A percentile compares a stretch with the other conserved stretches of the same genome.
Conservation (phyloP, 2,888 invertebrate species). For the Drosophila anomelani region DNA sequence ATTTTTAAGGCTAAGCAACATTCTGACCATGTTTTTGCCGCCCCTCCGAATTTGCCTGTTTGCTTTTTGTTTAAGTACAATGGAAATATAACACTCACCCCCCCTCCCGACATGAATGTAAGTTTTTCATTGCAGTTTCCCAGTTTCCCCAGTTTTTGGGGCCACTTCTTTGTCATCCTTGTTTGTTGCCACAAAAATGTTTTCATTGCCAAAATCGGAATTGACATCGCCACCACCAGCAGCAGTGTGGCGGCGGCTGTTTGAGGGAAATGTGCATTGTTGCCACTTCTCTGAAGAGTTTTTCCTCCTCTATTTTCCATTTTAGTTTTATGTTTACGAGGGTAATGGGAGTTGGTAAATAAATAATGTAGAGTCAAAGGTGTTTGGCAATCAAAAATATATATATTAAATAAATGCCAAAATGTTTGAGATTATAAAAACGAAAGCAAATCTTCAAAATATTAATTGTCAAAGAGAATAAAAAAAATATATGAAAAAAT, state of each 20-base stretch:
- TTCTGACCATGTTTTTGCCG: slow-evolving; percentile 23
- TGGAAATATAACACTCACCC: slow-evolving; percentile 9
- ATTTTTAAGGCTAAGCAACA: slow-evolving; percentile 25
- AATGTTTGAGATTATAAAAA: not conserved
- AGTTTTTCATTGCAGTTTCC: slow-evolving; percentile 59
- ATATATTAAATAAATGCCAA: not conserved
- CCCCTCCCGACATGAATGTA: slow-evolving; percentile 42
- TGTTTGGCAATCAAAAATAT: not conserved
- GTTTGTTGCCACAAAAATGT: slow-evolving; percentile 50
- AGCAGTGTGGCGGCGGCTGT: slow-evolving; percentile 11
- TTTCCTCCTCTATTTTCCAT: not conserved
- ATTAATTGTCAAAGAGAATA: not conserved
- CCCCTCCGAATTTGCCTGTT: slow-evolving; percentile 6
- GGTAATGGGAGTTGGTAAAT: not conserved
- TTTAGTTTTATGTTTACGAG: not conserved
- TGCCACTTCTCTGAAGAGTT: not conserved
- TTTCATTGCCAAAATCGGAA: slow-evolving; percentile 63
- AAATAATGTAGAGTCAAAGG: not conserved
- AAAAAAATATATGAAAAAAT: not conserved
- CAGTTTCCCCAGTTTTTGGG: slow-evolving; percentile 21
- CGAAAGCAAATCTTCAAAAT: no score
- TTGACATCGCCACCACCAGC: slow-evolving; percentile 50
- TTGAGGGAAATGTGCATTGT: slow-evolving; percentile 6
- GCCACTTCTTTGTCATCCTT: slow-evolving; percentile 65
- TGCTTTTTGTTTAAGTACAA: slow-evolving; percentile 40